Percentiles rank a stretch among this genome's conserved stretches.
Evolutionary conservation across 2,797 vertebrate species (phyloP).

Genomic region (Adrianichthys oophorus): DNA sequence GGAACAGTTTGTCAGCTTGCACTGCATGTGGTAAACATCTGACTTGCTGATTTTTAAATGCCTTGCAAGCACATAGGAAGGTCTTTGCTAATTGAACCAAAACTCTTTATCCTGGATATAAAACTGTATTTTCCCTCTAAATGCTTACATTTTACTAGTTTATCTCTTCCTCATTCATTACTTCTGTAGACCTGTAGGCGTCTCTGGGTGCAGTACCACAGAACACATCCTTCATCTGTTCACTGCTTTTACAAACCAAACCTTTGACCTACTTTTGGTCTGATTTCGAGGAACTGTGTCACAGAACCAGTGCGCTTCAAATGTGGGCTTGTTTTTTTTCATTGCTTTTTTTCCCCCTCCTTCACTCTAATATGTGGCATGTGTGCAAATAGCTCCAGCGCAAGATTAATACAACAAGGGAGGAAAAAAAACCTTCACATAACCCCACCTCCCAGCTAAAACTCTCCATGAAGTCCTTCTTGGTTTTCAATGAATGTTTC

Average conservation of each 20-base stretch:
- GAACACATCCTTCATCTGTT: background rate
- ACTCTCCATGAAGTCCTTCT: too few relatives aligned
- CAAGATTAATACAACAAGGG: background rate
- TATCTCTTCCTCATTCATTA: too few relatives aligned
- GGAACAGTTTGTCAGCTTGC: background rate
- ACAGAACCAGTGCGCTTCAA: constrained; percentile 7
- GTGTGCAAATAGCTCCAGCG: constrained; percentile 33
- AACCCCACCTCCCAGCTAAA: background rate
- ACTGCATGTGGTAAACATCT: background rate
- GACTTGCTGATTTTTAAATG: too few relatives aligned
- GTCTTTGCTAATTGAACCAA: too few relatives aligned
- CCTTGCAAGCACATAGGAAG: too few relatives aligned
- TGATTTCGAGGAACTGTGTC: constrained; percentile 45
- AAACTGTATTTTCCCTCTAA: too few relatives aligned
- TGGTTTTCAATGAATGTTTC: too few relatives aligned
- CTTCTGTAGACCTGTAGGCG: background rate
- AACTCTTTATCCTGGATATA: too few relatives aligned
- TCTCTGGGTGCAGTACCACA: background rate
- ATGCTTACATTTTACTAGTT: too few relatives aligned
- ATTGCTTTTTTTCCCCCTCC: constrained; percentile 2
- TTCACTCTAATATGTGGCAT: constrained; percentile 12
- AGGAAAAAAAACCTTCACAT: constrained; percentile 20
- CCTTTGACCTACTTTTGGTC: constrained; percentile 56
- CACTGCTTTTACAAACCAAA: constrained; percentile 19
- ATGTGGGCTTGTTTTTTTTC: constrained; percentile 12